Evolutionary conservation across 1,140 invertebrate genomes (phyloP).

Genomic region (Brachystomella parvula): DNA sequence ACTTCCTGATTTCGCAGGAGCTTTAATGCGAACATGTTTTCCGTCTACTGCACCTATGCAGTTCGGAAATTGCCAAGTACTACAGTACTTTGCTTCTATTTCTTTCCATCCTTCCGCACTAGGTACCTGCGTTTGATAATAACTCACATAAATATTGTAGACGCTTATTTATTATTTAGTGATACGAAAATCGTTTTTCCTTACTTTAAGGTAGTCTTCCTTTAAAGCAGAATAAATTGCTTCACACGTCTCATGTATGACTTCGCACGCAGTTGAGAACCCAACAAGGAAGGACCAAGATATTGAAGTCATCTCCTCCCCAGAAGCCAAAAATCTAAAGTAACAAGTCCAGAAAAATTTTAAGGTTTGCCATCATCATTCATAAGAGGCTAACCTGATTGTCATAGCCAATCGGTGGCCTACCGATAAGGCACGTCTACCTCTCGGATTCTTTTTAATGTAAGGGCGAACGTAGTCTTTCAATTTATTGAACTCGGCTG

Average conservation of each 20-base stretch:
- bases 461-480: not conserved
- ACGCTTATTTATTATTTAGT: no score
- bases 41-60: conserved; percentile 41
- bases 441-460: not conserved
- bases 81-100: conserved; percentile 38
- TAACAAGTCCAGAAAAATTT: not conserved
- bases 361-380: not conserved
- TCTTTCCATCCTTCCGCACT: conserved; percentile 38
- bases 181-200: no score
- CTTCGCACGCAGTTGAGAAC: conserved; percentile 28
- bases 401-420: conserved; percentile 12
- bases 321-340: conserved; percentile 34
- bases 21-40: conserved; percentile 39
- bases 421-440: conserved; percentile 1
- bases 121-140: conserved; percentile 16
- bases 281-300: conserved; percentile 34
- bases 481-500: conserved; percentile 7
- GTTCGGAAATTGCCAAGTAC: conserved; percentile 40
- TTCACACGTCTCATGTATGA: conserved; percentile 33
- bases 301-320: conserved; percentile 31
- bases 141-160: not conserved
- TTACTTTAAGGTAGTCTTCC: conserved; percentile 11
- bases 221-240: conserved; percentile 32
- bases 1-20: conserved; percentile 40
- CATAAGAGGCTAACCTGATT: not conserved